phyloP scores from a whole-genome alignment of 2,888 invertebrate genomes.

The Gandaritis pyraliata region DNA sequence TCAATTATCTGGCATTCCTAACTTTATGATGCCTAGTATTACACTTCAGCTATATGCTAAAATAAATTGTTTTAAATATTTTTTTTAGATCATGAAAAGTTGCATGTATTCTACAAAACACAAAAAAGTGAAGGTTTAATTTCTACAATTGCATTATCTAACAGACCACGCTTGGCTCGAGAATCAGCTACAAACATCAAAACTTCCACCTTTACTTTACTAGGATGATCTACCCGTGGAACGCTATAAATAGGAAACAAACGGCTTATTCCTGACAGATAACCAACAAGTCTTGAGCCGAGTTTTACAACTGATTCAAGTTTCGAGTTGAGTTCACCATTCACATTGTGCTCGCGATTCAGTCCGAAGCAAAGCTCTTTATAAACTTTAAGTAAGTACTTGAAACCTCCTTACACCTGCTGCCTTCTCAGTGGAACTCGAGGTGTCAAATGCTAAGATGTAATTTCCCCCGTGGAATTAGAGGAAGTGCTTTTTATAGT shows the following conservation, averaged over 20 bases:
- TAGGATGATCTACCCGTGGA: background rate
- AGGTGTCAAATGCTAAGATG: conserved; percentile 27
- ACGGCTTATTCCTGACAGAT: too few relatives aligned
- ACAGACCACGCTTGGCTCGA: too few relatives aligned
- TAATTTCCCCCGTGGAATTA: conserved; percentile 30
- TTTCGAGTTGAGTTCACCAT: conserved; percentile 9
- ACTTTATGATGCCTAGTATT: background rate
- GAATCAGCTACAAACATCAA: too few relatives aligned
- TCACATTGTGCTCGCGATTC: background rate
- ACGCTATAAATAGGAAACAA: background rate
- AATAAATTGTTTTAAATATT: too few relatives aligned
- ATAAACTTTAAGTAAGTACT: conserved; percentile 21
- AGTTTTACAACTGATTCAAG: conserved; percentile 3
- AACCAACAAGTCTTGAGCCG: background rate
- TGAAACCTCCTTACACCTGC: conserved; percentile 29
- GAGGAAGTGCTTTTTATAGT: conserved; percentile 20
- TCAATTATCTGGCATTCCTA: background rate
- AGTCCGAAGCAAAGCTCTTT: conserved; percentile 29
- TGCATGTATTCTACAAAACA: too few relatives aligned
- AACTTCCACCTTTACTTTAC: too few relatives aligned
- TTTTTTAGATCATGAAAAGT: too few relatives aligned
- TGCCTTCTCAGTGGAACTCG: conserved; percentile 27
- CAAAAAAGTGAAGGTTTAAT: too few relatives aligned
- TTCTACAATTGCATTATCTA: background rate
- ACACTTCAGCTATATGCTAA: background rate